Evolutionary conservation across 2,888 invertebrate species (phyloP), one percentile per base, ranked within the genome.

Genomic region (Rhopalosiphum nymphaeae): DNA sequence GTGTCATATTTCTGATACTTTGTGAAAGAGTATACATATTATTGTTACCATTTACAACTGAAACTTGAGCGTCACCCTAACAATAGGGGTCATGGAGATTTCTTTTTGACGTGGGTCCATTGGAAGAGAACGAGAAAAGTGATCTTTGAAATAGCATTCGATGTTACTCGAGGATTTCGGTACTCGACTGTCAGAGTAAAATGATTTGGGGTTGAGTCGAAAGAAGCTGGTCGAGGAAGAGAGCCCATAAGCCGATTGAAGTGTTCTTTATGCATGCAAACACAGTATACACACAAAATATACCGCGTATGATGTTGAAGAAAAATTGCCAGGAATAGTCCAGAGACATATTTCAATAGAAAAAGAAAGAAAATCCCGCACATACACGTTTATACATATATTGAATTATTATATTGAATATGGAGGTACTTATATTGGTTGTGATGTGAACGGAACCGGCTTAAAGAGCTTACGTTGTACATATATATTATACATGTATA

Each of bases 311-410:
- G 56, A 93, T 85, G 89, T 78, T 46, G 78, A n/a, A 84, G 89
- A 93, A 89, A 93, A 93, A 89, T 93, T 93, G 56, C 93, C n/a
- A 56, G 42, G 92, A 89, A 89, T 49, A 89, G 93, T 85, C 57
- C 93, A 89, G 85, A 93, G 89, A 93, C 89, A 90, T 93, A 93
- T 93, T 93, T 90, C 93, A 93, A 90, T 93, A 85, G 46, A 85
- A 89, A 91, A 87, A 44, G 85, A 92, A 86, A 86, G 61, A 78
- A 78, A 92, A 61, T 61, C 46, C 29, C 29, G 7, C n/a, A 61
- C 85, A 44, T 29, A 56, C n/a, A 49, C 16, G 84, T 26, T 78
- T 53, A 92, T 61, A 42, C 25, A 44, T 49, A 67, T 46, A 87
- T 53, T n/a, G 67, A 53, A 49, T 42, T 67, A 78, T 53, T 44